These are phyloP conservation scores for Gonatopus flavifemur DNA, from an alignment of 1,140 invertebrate genomes.

Conservation along the genomic window DNA sequence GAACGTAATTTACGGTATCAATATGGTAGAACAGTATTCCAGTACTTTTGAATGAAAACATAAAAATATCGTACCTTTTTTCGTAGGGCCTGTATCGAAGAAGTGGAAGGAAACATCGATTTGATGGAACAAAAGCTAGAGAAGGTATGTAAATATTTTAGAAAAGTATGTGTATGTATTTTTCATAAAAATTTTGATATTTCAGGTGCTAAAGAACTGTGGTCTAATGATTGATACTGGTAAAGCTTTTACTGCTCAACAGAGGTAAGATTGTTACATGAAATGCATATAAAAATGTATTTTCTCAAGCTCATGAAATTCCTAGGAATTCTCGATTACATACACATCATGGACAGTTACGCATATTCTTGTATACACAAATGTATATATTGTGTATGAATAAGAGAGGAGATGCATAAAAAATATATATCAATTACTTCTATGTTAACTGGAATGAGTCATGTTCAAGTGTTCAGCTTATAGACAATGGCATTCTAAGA, in stretches of 20 bases:
- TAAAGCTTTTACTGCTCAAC: constrained; percentile 83
- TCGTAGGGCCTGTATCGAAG: constrained; percentile 77
- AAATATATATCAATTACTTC: constrained; percentile 26
- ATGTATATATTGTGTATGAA: background rate
- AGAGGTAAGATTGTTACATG: constrained; percentile 65
- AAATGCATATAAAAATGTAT: constrained; percentile 10
- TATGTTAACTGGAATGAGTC: constrained; percentile 34
- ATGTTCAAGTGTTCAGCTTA: constrained; percentile 26
- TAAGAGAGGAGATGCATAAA: constrained; percentile 13
- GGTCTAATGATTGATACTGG: constrained; percentile 83
- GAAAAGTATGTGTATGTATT: background rate
- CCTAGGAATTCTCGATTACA: too few relatives aligned
- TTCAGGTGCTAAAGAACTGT: constrained; percentile 77
- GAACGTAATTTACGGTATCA: too few relatives aligned
- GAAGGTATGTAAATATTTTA: constrained; percentile 74
- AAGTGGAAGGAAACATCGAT: constrained; percentile 82
- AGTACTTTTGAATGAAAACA: too few relatives aligned
- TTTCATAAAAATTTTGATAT: constrained; percentile 11
- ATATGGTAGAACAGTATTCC: too few relatives aligned
- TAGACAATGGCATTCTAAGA: constrained; percentile 30
- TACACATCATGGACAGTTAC: too few relatives aligned
- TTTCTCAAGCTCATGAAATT: constrained; percentile 3
- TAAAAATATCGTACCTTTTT: constrained; percentile 18
- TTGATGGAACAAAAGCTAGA: constrained; percentile 84
- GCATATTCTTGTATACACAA: too few relatives aligned